Percentiles rank a stretch among this genome's conserved stretches.
Evolutionary conservation across 2,888 invertebrate species (phyloP).

Genomic region (Cerceris ruficornis): DNA sequence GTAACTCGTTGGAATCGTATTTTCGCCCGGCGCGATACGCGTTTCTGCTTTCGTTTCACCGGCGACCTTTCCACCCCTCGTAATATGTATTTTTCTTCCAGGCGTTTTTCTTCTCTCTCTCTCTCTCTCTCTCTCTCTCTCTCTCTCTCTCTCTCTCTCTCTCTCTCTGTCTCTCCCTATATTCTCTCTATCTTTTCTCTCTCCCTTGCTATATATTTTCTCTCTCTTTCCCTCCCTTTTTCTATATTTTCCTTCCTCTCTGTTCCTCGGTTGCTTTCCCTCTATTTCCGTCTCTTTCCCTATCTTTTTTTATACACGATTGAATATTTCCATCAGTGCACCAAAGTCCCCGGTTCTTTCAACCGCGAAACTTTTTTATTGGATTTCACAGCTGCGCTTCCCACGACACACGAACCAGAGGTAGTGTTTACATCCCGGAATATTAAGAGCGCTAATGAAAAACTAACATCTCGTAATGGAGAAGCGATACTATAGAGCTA

Average conservation of each 20-base stretch:
- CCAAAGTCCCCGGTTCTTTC: conserved; percentile 24
- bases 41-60: background rate
- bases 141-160: background rate
- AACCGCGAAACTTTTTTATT: conserved; percentile 38
- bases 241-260: conserved; percentile 1
- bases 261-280: background rate
- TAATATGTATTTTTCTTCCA: background rate
- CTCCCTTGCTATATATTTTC: conserved; percentile 5
- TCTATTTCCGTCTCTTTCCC: background rate
- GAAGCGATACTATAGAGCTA: conserved; percentile 21
- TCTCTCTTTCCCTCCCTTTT: conserved; percentile 13
- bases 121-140: background rate
- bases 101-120: background rate
- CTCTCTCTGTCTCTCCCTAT: conserved; percentile 4
- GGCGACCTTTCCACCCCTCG: background rate
- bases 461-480: conserved; percentile 42
- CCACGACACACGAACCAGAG: conserved; percentile 14
- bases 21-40: background rate
- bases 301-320: background rate
- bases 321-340: conserved; percentile 1
- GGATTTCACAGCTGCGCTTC: conserved; percentile 32
- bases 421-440: conserved; percentile 13
- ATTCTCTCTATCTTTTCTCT: background rate
- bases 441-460: conserved; percentile 50
- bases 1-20: background rate